These are phyloP conservation scores for Trochalopteron elliotii DNA, from an alignment of 2,113 vertebrate genomes.

Conservation along the genomic window DNA sequence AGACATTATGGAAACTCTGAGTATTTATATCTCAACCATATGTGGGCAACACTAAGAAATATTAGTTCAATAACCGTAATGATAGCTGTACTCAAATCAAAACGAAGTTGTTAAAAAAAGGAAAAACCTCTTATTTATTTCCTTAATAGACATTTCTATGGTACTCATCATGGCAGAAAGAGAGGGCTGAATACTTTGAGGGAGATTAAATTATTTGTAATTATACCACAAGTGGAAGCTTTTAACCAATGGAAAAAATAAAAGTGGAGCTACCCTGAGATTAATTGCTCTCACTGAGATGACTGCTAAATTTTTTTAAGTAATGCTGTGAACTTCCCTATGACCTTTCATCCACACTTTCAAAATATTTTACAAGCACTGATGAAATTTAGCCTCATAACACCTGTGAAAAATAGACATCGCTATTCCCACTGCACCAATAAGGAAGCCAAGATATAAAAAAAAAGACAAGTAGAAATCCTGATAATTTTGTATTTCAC, in stretches of 20 bases:
- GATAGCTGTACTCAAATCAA: constrained; percentile 58
- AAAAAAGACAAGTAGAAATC: background rate
- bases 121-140: constrained; percentile 59
- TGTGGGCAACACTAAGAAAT: constrained; percentile 58
- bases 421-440: background rate
- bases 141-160: constrained; percentile 63
- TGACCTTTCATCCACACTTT: constrained; percentile 2
- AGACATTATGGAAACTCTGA: constrained; percentile 51
- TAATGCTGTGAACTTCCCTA: background rate
- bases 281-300: background rate
- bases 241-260: constrained; percentile 23
- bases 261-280: background rate
- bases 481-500: background rate
- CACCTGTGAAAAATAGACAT: constrained; percentile 14
- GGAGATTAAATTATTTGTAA: constrained; percentile 40
- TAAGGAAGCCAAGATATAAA: background rate
- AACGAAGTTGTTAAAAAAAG: constrained; percentile 43
- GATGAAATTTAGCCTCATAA: background rate
- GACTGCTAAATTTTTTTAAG: constrained; percentile 4
- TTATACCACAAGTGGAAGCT: constrained; percentile 57
- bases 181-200: constrained; percentile 19
- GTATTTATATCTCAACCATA: constrained; percentile 63
- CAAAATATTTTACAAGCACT: constrained; percentile 20
- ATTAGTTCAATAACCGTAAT: constrained; percentile 65
- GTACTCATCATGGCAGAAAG: constrained; percentile 48